Evolutionary conservation across 2,888 invertebrate genomes (phyloP).

Genomic region (Alviniconcha strummeri): DNA sequence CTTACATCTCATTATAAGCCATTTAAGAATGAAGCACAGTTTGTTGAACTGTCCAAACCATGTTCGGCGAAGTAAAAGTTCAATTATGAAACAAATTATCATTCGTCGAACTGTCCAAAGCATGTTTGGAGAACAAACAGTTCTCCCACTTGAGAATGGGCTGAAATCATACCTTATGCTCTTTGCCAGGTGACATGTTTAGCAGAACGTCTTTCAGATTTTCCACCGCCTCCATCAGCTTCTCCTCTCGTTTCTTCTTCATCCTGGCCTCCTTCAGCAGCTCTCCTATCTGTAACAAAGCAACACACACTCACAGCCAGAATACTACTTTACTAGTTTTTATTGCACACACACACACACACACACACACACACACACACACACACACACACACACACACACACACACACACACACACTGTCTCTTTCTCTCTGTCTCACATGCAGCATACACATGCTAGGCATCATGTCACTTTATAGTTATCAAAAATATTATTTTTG

Average conservation of each 20-base stretch:
- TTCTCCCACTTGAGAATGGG: too few species aligned
- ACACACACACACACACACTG: not conserved
- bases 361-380: not conserved
- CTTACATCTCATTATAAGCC: too few species aligned
- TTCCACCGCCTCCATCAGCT: constrained; percentile 52
- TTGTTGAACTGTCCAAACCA: too few species aligned
- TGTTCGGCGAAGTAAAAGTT: too few species aligned
- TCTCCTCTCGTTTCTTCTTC: constrained; percentile 51
- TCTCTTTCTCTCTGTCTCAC: too few species aligned
- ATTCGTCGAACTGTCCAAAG: too few species aligned
- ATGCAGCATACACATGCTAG: too few species aligned
- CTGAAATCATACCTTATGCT: constrained; percentile 50
- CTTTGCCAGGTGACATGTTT: constrained; percentile 50
- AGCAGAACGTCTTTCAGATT: constrained; percentile 50
- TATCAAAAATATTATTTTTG: too few species aligned
- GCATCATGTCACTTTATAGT: too few species aligned
- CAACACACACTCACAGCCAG: not conserved
- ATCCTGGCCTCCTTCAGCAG: constrained; percentile 62
- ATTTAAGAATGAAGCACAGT: too few species aligned
- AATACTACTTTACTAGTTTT: not conserved
- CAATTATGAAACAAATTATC: too few species aligned
- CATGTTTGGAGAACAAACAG: too few species aligned
- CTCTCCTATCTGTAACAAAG: constrained; percentile 59
- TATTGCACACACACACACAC: not conserved
- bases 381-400: not conserved